These are phyloP conservation scores for Sander vitreus DNA, from an alignment of 2,113 vertebrate species.

Conservation along the genomic window DNA sequence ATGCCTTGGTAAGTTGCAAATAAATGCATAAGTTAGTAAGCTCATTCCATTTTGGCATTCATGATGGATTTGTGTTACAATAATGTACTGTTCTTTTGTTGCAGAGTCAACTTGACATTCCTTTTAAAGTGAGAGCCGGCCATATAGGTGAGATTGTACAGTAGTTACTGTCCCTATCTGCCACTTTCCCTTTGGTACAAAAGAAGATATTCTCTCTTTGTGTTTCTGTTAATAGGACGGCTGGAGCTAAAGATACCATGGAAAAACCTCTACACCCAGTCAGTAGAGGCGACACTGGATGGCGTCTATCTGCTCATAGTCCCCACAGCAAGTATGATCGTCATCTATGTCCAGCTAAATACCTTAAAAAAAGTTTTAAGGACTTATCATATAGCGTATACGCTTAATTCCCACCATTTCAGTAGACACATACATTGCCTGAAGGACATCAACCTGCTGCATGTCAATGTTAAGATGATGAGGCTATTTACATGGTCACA, in stretches of 20 bases:
- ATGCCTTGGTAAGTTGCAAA: constrained; percentile 92
- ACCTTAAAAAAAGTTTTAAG: background rate
- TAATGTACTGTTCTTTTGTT: constrained; percentile 46
- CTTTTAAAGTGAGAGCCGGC: constrained; percentile 96
- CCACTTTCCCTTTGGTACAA: background rate
- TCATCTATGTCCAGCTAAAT: background rate
- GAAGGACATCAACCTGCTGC: background rate
- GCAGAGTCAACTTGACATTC: constrained; percentile 96
- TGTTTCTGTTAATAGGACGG: constrained; percentile 83
- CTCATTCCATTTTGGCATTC: background rate
- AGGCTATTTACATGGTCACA: background rate
- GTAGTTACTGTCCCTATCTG: background rate
- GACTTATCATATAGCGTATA: background rate
- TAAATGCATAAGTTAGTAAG: background rate
- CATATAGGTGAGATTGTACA: constrained; percentile 90
- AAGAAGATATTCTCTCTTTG: constrained; percentile 18
- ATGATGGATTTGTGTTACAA: background rate
- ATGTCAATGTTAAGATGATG: background rate
- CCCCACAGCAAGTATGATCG: constrained; percentile 91
- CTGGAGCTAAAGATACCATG: constrained; percentile 95
- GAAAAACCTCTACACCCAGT: constrained; percentile 97
- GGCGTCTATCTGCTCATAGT: constrained; percentile 96
- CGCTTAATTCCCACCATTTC: background rate
- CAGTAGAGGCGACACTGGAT: constrained; percentile 94
- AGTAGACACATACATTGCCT: background rate